phyloP scores from a whole-genome alignment of 1,140 invertebrate species.

The Bombus huntii region DNA sequence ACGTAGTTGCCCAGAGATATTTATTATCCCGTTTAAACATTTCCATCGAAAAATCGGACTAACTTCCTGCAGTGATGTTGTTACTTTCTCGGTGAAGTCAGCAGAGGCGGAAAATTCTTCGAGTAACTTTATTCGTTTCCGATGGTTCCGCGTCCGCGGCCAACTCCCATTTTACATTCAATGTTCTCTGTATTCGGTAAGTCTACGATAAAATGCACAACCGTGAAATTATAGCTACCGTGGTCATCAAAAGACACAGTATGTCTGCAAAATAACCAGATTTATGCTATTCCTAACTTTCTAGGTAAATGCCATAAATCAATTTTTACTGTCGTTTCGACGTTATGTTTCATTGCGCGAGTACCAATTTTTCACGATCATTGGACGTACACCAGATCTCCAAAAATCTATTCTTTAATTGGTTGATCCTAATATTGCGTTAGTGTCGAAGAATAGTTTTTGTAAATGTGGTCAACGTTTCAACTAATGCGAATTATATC shows the following conservation, averaged over 20 bases:
- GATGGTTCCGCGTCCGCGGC: not conserved
- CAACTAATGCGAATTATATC: not conserved
- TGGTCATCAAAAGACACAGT: not conserved
- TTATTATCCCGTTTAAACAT: conserved; percentile 71
- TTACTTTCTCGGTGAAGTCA: not conserved
- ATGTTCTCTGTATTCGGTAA: conserved; percentile 31
- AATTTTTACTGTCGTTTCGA: not conserved
- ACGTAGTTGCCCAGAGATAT: conserved; percentile 52
- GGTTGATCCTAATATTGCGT: too few relatives aligned
- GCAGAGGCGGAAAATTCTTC: not conserved
- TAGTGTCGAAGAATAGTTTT: too few relatives aligned
- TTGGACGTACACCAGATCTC: too few relatives aligned
- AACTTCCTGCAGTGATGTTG: conserved; percentile 26
- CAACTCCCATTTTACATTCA: conserved; percentile 1
- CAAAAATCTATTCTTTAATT: too few relatives aligned
- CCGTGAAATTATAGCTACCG: conserved; percentile 29
- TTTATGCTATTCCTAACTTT: not conserved
- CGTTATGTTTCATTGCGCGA: too few relatives aligned
- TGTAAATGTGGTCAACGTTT: too few relatives aligned
- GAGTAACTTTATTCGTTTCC: conserved; percentile 5
- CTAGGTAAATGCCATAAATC: not conserved
- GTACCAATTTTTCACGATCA: too few relatives aligned
- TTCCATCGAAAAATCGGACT: conserved; percentile 61
- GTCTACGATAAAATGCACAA: not conserved
- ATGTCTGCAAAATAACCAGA: conserved; percentile 2